Percentiles rank a stretch among this genome's conserved stretches.
Evolutionary conservation across 1,140 invertebrate genomes (phyloP).

Genomic region (Aethina tumida): DNA sequence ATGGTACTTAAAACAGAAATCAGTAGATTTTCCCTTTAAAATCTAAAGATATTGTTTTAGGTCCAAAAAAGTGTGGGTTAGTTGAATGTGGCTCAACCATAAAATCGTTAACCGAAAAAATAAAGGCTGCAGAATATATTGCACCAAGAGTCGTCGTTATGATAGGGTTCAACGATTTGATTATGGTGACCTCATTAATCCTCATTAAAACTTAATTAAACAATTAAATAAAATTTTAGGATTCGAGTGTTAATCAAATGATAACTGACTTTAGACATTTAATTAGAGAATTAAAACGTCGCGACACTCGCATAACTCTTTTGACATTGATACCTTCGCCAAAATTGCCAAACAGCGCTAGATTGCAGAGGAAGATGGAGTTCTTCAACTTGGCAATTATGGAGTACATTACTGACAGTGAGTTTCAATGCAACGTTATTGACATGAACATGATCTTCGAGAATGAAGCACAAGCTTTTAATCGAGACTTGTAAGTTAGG

Average conservation of each 20-base stretch:
- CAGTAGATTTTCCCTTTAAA: not conserved
- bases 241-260: slow-evolving; percentile 18
- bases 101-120: slow-evolving; percentile 17
- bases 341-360: slow-evolving; percentile 13
- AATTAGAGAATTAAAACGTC: slow-evolving; percentile 19
- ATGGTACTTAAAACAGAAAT: slow-evolving; percentile 11
- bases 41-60: slow-evolving; percentile 6
- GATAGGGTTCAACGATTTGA: slow-evolving; percentile 22
- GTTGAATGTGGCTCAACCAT: slow-evolving; percentile 17
- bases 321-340: slow-evolving; percentile 22
- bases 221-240: too few relatives aligned
- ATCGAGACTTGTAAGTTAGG: slow-evolving; percentile 19
- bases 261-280: slow-evolving; percentile 21
- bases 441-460: slow-evolving; percentile 22
- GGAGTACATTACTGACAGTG: slow-evolving; percentile 16
- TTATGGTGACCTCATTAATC: slow-evolving; percentile 10
- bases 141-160: slow-evolving; percentile 23
- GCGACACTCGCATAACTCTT: slow-evolving; percentile 18
- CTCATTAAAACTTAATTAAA: too few relatives aligned
- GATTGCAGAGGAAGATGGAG: slow-evolving; percentile 15
- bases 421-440: slow-evolving; percentile 21
- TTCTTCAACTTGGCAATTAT: slow-evolving; percentile 21
- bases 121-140: slow-evolving; percentile 13
- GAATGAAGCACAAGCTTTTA: slow-evolving; percentile 17
- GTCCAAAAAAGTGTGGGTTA: slow-evolving; percentile 20